phyloP scores from a whole-genome alignment of 2,888 invertebrate species.

The Endomychus coccineus region DNA sequence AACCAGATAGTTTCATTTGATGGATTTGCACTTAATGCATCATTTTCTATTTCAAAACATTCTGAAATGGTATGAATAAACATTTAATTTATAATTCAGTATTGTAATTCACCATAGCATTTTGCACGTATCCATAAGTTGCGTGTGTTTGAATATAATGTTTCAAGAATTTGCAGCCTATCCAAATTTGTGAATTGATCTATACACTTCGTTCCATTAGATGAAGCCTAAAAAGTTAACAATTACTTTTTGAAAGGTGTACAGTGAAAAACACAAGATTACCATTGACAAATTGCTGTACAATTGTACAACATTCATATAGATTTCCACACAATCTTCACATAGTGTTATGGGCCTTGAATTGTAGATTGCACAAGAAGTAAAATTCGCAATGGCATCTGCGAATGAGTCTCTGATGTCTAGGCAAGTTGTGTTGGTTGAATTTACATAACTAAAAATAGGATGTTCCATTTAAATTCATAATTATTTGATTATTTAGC shows the following conservation, averaged over 20 bases:
- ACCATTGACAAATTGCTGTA: slow-evolving; percentile 50
- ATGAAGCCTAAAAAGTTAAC: slow-evolving; percentile 29
- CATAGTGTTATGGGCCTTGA: slow-evolving; percentile 57
- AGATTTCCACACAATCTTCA: slow-evolving; percentile 51
- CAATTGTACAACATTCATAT: slow-evolving; percentile 46
- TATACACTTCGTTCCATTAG: slow-evolving; percentile 51
- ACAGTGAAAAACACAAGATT: slow-evolving; percentile 26
- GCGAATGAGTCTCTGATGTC: slow-evolving; percentile 44
- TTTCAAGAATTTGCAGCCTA: slow-evolving; percentile 53
- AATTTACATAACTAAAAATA: not conserved
- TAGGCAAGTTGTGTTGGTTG: slow-evolving; percentile 19
- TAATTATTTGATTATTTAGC: too few species aligned
- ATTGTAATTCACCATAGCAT: slow-evolving; percentile 50
- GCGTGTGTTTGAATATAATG: slow-evolving; percentile 49
- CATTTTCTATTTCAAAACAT: slow-evolving; percentile 49
- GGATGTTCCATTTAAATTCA: too few species aligned
- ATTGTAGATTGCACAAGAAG: slow-evolving; percentile 52
- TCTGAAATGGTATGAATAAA: slow-evolving; percentile 40
- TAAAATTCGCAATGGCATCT: slow-evolving; percentile 50
- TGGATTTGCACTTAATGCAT: slow-evolving; percentile 38
- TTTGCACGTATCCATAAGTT: slow-evolving; percentile 55
- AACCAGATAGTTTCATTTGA: slow-evolving; percentile 49
- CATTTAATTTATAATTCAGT: slow-evolving; percentile 8
- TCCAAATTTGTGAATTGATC: slow-evolving; percentile 54
- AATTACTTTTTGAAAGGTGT: slow-evolving; percentile 25